A percentile compares a stretch with the other conserved stretches of the same genome.
Evolutionary conservation across 2,888 invertebrate genomes (phyloP).

Genomic region (Seira sanloemensis): DNA sequence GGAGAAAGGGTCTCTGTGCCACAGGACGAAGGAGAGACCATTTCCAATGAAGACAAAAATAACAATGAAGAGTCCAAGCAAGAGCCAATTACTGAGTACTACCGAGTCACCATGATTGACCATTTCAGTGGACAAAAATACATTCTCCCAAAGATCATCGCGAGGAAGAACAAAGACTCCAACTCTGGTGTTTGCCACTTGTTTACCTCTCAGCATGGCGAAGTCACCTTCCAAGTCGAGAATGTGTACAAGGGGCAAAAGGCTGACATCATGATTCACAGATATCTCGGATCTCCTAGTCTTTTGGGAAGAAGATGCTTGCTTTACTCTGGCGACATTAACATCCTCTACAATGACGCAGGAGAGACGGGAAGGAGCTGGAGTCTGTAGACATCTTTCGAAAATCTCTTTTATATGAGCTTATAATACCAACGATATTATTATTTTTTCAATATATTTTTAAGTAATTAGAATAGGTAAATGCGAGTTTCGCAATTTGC

Average conservation of each 20-base stretch:
- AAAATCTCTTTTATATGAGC: neutral
- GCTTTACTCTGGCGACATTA: slow-evolving; percentile 74
- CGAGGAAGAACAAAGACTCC: slow-evolving; percentile 59
- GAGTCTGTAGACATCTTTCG: slow-evolving; percentile 54
- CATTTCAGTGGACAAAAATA: slow-evolving; percentile 71
- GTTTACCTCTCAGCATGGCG: slow-evolving; percentile 66
- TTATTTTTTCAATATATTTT: neutral
- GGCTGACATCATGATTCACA: slow-evolving; percentile 74
- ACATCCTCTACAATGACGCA: slow-evolving; percentile 66
- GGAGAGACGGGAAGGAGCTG: slow-evolving; percentile 65
- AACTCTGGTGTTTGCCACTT: neutral
- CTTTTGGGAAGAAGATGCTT: slow-evolving; percentile 72
- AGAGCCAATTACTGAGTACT: slow-evolving; percentile 43
- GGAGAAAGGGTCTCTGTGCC: slow-evolving; percentile 63
- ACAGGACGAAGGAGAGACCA: neutral
- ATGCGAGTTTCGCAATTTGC: too few species aligned
- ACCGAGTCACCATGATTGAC: slow-evolving; percentile 71
- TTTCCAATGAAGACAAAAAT: slow-evolving; percentile 56
- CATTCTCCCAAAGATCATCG: slow-evolving; percentile 70
- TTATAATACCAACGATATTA: neutral
- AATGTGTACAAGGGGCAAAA: slow-evolving; percentile 74
- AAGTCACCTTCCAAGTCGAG: slow-evolving; percentile 73
- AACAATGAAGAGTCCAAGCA: slow-evolving; percentile 36
- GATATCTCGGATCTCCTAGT: slow-evolving; percentile 71
- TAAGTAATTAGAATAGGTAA: neutral